Conservation (phyloP, 2,888 invertebrate species). For the Uloborus plumipes region DNA sequence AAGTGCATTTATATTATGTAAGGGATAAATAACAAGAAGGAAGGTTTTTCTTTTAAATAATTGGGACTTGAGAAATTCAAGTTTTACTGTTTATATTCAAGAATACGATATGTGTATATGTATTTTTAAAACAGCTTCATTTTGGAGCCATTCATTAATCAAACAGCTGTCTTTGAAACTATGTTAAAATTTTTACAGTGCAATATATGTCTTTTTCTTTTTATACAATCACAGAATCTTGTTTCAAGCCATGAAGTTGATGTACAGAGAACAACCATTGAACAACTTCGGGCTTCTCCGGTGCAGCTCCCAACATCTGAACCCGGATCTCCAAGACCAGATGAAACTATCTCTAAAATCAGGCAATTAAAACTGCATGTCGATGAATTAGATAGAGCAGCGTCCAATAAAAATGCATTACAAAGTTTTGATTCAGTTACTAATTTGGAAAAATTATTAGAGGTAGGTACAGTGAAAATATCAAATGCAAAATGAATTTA, state of each 20-base stretch:
- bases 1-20: no score
- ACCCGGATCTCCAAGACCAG: slow-evolving; percentile 51
- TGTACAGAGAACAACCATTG: slow-evolving; percentile 51
- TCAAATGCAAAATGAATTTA: no score
- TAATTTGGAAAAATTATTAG: slow-evolving; percentile 18
- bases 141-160: no score
- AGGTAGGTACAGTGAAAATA: slow-evolving; percentile 2
- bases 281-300: slow-evolving; percentile 60
- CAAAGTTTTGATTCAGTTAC: slow-evolving; percentile 39
- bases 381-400: slow-evolving; percentile 24
- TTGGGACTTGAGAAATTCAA: no score
- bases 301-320: slow-evolving; percentile 57
- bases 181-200: no score
- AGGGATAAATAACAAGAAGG: no score
- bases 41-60: no score
- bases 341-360: slow-evolving; percentile 49
- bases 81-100: no score
- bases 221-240: slow-evolving; percentile 13
- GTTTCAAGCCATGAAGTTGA: slow-evolving; percentile 56
- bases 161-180: no score
- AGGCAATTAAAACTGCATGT: slow-evolving; percentile 17
- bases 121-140: no score
- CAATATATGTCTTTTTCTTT: no score
- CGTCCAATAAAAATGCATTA: slow-evolving; percentile 1
- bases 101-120: no score